Conservation (phyloP, 2,113 vertebrate genomes). For the Serilophus lunatus region DNA sequence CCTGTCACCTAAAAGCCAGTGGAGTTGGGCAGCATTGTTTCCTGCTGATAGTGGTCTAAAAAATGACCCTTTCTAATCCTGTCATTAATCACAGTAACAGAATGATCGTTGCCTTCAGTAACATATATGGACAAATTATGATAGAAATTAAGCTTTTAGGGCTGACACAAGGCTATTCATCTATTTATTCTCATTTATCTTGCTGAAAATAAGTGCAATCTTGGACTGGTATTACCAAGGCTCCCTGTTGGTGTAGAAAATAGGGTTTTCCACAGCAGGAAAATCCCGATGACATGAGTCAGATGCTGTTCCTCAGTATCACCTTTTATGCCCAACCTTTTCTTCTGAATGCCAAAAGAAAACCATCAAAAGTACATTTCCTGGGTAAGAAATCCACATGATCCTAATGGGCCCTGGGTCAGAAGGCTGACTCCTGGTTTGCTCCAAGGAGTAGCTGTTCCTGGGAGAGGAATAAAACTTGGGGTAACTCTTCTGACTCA, state of each 20-base stretch:
- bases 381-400: background rate
- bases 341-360: background rate
- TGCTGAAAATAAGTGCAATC: background rate
- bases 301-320: background rate
- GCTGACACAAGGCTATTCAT: background rate
- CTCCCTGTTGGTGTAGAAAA: background rate
- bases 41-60: background rate
- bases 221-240: background rate
- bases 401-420: accelerated
- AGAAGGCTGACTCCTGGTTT: background rate
- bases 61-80: background rate
- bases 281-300: background rate
- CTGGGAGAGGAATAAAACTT: background rate
- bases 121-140: background rate
- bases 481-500: background rate
- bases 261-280: background rate
- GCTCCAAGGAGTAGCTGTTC: background rate
- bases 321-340: background rate
- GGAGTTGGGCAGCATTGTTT: background rate
- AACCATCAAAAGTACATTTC: background rate
- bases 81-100: background rate
- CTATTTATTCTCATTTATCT: background rate
- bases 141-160: background rate
- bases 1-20: background rate
- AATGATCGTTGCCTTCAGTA: background rate